Evolutionary conservation across 1,140 invertebrate species (phyloP).

Genomic region (Pseudomyrmex pallidus): DNA sequence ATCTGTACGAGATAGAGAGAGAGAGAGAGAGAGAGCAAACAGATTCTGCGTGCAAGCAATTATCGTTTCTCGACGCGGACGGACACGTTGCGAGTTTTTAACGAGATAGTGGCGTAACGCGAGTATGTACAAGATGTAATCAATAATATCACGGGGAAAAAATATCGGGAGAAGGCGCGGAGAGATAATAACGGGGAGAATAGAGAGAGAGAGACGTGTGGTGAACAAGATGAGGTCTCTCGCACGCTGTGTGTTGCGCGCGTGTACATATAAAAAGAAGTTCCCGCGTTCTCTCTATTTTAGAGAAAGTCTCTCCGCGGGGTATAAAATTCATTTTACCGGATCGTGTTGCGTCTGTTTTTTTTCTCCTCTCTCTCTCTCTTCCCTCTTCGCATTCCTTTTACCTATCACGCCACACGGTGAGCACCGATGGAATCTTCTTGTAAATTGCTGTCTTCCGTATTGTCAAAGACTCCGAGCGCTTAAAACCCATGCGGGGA

Average conservation of each 20-base stretch:
- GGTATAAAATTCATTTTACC: constrained; percentile 54
- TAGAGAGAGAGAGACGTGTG: constrained; percentile 25
- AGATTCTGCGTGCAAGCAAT: no score
- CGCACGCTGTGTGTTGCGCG: neutral
- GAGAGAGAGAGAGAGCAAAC: no score
- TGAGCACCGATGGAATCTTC: constrained; percentile 48
- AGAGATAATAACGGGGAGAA: constrained; percentile 20
- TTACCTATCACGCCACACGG: constrained; percentile 8
- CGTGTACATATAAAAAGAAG: neutral
- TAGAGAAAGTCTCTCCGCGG: constrained; percentile 53
- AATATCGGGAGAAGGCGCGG: constrained; percentile 37
- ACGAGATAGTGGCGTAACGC: constrained; percentile 30
- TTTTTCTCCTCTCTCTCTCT: neutral
- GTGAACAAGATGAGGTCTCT: neutral
- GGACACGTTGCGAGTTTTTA: constrained; percentile 5
- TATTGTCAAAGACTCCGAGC: constrained; percentile 60
- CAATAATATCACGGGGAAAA: constrained; percentile 9
- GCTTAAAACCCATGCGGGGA: constrained; percentile 46
- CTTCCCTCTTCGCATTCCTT: constrained; percentile 32
- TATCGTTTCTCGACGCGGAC: no score
- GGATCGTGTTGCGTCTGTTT: constrained; percentile 24
- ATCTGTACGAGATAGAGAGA: no score
- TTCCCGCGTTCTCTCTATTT: constrained; percentile 24
- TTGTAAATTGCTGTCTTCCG: constrained; percentile 67
- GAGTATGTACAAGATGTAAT: constrained; percentile 36